Evolutionary conservation across 2,113 vertebrate genomes (phyloP).

Genomic region (Pomatostomus ruficeps): DNA sequence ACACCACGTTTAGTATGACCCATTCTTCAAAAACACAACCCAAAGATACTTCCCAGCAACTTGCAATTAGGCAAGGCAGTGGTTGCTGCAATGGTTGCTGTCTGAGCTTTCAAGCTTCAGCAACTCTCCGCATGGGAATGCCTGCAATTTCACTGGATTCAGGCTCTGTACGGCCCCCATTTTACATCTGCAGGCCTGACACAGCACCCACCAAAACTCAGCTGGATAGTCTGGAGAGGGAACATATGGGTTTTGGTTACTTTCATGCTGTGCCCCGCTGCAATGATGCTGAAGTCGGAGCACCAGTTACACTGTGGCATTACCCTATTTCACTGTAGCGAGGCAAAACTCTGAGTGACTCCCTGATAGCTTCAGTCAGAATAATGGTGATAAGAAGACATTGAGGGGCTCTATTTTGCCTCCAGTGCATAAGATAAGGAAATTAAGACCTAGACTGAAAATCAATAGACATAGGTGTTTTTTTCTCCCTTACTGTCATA

Average conservation of each 20-base stretch:
- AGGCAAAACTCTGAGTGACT: background rate
- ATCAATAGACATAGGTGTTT: background rate
- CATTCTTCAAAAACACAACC: background rate
- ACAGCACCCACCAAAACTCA: background rate
- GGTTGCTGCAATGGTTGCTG: background rate
- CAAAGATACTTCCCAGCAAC: background rate
- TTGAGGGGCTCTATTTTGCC: background rate
- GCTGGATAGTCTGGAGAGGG: background rate
- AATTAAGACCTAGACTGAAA: background rate
- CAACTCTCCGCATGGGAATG: background rate
- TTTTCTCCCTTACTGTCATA: background rate
- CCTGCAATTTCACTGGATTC: background rate
- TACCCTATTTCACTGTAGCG: background rate
- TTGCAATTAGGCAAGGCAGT: background rate
- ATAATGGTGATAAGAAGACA: background rate
- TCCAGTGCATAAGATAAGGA: background rate
- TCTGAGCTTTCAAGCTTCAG: background rate
- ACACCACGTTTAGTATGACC: fast-evolving
- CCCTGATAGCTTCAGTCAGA: background rate
- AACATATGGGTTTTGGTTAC: fast-evolving
- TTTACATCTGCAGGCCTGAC: background rate
- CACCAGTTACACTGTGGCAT: background rate
- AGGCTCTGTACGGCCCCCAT: background rate
- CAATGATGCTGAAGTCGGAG: fast-evolving
- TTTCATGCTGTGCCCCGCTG: background rate